These are phyloP conservation scores for Leptinotarsa peninsularis DNA, from an alignment of 2,888 invertebrate species.

Conservation along the genomic window DNA sequence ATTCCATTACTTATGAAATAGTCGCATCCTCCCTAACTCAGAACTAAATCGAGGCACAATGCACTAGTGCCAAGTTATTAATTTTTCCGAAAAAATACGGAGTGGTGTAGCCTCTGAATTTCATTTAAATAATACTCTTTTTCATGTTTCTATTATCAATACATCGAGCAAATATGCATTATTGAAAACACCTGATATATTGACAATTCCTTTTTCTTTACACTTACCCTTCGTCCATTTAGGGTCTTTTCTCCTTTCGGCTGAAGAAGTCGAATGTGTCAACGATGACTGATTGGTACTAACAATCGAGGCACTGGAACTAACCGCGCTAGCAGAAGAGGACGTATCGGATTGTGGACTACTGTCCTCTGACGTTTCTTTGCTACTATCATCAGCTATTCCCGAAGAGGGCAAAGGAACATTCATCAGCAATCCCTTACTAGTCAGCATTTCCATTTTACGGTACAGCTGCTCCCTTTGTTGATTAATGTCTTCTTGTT, in stretches of 20 bases:
- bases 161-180: too few species aligned
- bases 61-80: too few species aligned
- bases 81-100: too few species aligned
- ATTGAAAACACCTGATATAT: too few species aligned
- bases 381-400: conserved; percentile 63
- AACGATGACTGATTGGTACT: conserved; percentile 57
- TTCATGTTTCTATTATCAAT: too few species aligned
- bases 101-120: too few species aligned
- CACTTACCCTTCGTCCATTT: conserved; percentile 60
- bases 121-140: too few species aligned
- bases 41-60: too few species aligned
- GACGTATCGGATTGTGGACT: conserved; percentile 65
- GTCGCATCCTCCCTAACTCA: too few species aligned
- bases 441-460: conserved; percentile 85
- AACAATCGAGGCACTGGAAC: conserved; percentile 49
- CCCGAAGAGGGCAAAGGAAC: conserved; percentile 67
- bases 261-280: conserved; percentile 55
- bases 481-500: conserved; percentile 88
- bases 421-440: conserved; percentile 77
- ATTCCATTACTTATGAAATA: too few species aligned
- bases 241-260: conserved; percentile 60
- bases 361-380: conserved; percentile 65
- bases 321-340: conserved; percentile 56
- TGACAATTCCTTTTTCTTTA: too few species aligned
- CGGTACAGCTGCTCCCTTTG: conserved; percentile 93